These are phyloP conservation scores for Chloroceryle amazona DNA, from an alignment of 2,797 vertebrate genomes.

Conservation along the genomic window DNA sequence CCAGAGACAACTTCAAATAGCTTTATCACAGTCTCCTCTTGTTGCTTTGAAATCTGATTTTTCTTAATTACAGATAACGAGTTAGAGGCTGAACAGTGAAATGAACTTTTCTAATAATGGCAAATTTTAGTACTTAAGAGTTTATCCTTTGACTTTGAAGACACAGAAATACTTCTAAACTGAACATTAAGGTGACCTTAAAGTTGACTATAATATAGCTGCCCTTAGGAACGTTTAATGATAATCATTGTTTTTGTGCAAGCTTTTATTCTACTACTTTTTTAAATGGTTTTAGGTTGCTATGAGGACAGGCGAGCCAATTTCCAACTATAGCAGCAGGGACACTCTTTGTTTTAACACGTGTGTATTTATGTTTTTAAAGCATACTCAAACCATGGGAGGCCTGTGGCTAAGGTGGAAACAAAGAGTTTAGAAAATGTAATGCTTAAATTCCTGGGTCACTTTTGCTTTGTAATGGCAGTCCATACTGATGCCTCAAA, in stretches of 20 bases:
- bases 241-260: constrained; percentile 30
- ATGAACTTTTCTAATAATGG: not conserved
- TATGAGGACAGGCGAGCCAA: constrained; percentile 23
- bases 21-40: constrained; percentile 63
- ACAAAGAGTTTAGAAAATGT: not conserved
- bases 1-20: constrained; percentile 75
- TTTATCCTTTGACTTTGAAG: constrained; percentile 33
- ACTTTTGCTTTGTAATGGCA: not conserved
- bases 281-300: constrained; percentile 60
- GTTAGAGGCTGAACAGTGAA: not conserved
- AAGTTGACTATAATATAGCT: constrained; percentile 41
- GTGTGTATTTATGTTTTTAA: constrained; percentile 43
- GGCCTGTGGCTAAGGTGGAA: not conserved
- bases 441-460: not conserved
- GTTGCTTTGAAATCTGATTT: constrained; percentile 78
- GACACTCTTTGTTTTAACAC: constrained; percentile 60
- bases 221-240: constrained; percentile 65
- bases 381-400: constrained; percentile 4
- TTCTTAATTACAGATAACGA: constrained; percentile 59
- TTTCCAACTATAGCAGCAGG: constrained; percentile 52
- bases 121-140: constrained; percentile 3
- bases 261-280: constrained; percentile 52
- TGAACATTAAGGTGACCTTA: constrained; percentile 61
- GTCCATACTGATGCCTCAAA: not conserved
- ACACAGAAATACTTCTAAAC: constrained; percentile 27